Evolutionary conservation across 2,888 invertebrate species (phyloP), one percentile per base, ranked within the genome.

Genomic region (Sussaba pulchella): DNA sequence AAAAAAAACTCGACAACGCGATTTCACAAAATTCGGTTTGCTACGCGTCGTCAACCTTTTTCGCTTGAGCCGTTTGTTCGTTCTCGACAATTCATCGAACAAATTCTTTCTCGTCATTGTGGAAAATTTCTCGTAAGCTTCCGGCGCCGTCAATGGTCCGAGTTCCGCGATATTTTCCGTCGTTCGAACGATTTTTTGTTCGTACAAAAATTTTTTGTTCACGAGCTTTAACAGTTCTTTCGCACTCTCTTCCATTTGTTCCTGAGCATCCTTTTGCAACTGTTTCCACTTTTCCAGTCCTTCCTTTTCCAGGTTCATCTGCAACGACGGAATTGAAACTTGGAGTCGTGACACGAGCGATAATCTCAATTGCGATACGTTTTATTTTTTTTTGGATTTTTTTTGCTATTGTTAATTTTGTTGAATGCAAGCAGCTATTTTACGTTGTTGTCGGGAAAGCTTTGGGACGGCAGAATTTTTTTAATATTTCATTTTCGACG

Each of bases 181-280:
- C 69, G 97, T 98, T 88, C 98, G 98, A 78, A 97, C 96, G 85
- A 98, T 97, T 93, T 98, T 98, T 91, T 97, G 96, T 87, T 97
- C 96, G 0, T 98, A 93, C 52, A 98, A 93, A 86, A 97, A 97
- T 90, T 98, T 98, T 90, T 98, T 98, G 2, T 97, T 96, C 1
- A 97, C 97, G 94, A 98, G 97, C 92, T 98, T 98, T 88, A 98
- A 98, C 72, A 98, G 93, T 85, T 97, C 98, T 90, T 98, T 98
- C 0, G 98, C 96, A 92, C 98, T 98, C 88, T 98, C 97, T 87
- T 97, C 97, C 88, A 98, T 96, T 89, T 96, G 36, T 96, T 98
- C 97, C 93, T 97, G 97, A 0, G 96, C 95, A 90, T 98, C 97
- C 93, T 97, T 96, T 92, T 97, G 10, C 52, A 24, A 57, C 9